Conservation (phyloP, 1,140 invertebrate genomes). For the Lordiphosa mommai region DNA sequence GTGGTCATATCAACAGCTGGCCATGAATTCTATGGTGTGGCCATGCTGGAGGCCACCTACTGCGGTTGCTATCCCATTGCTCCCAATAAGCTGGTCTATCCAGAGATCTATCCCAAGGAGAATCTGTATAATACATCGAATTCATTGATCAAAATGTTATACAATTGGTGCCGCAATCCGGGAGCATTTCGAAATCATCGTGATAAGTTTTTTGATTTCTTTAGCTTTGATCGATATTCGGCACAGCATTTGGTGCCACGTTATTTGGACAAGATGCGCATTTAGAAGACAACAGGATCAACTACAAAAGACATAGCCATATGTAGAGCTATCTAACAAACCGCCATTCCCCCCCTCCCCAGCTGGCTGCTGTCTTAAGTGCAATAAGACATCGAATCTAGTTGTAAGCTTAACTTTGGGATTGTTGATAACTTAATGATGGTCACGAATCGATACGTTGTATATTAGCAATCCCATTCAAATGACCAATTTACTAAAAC, state of each 20-base stretch:
- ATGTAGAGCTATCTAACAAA: neutral
- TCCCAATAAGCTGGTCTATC: slow-evolving; percentile 87
- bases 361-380: neutral
- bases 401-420: neutral
- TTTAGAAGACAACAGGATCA: slow-evolving; percentile 26
- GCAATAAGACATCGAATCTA: neutral
- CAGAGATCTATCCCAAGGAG: slow-evolving; percentile 85
- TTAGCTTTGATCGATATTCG: slow-evolving; percentile 67
- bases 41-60: slow-evolving; percentile 86
- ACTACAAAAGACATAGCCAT: neutral
- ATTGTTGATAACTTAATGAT: neutral
- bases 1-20: slow-evolving; percentile 87
- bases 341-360: too few species aligned
- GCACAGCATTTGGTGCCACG: slow-evolving; percentile 64
- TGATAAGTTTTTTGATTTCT: slow-evolving; percentile 69
- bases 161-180: slow-evolving; percentile 80
- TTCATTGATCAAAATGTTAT: slow-evolving; percentile 82
- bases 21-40: slow-evolving; percentile 89
- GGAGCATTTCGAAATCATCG: slow-evolving; percentile 63
- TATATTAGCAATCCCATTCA: neutral
- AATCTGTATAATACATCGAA: slow-evolving; percentile 83
- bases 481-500: slow-evolving; percentile 4
- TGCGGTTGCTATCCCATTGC: slow-evolving; percentile 86
- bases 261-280: slow-evolving; percentile 64
- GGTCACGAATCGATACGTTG: too few species aligned